Conservation (phyloP, 2,113 vertebrate species). For the Cyphomyrus plagiostoma region DNA sequence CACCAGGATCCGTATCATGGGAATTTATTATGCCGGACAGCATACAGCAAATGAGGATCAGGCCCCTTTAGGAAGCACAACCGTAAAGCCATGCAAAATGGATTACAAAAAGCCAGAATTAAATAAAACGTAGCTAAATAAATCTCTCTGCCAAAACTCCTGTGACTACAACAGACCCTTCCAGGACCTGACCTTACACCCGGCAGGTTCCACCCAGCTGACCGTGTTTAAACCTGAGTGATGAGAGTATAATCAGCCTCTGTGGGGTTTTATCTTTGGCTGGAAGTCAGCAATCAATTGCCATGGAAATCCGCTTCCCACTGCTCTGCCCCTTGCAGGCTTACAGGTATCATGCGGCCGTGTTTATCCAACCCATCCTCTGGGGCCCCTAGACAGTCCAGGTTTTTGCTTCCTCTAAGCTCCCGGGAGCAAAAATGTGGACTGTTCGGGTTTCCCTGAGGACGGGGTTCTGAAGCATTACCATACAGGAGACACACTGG, state of each 20-base stretch:
- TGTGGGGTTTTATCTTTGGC: not conserved
- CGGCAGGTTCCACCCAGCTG: not conserved
- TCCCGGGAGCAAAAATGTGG: not conserved
- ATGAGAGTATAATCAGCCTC: not conserved
- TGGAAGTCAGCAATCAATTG: not conserved
- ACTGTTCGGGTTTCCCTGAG: not conserved
- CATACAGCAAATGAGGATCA: not conserved
- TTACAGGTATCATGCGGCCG: not conserved
- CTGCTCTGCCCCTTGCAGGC: not conserved
- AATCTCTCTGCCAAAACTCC: not conserved
- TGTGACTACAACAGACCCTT: not conserved
- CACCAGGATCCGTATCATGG: not conserved
- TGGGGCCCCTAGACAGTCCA: not conserved
- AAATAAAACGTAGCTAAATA: not conserved
- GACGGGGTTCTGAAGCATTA: not conserved
- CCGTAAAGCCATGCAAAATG: not conserved
- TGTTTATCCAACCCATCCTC: not conserved
- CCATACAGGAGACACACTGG: not conserved
- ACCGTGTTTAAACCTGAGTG: not conserved
- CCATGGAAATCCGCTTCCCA: not conserved
- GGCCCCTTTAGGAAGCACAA: not conserved
- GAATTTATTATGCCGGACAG: not conserved
- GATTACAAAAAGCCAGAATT: not conserved
- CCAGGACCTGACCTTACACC: not conserved
- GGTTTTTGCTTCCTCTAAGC: not conserved